These are phyloP conservation scores for Triops longicaudatus DNA, from an alignment of 1,140 invertebrate genomes.

Conservation along the genomic window DNA sequence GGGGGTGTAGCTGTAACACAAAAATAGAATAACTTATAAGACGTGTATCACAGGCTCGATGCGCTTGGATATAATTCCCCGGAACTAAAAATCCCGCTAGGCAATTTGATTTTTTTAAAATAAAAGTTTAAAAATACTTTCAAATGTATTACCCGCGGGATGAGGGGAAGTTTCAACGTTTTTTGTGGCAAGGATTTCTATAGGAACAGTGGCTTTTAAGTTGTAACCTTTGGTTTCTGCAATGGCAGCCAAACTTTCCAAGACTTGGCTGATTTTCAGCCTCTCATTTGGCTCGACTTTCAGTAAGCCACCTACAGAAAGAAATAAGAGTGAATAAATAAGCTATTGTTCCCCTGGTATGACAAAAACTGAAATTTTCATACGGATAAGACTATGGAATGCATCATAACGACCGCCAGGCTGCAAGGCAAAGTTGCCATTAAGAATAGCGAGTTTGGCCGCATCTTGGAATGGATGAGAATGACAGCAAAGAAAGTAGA, in stretches of 20 bases:
- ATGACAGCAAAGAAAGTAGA: conserved; percentile 82
- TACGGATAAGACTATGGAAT: conserved; percentile 84
- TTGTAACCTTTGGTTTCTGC: conserved; percentile 72
- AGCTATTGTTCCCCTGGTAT: background rate
- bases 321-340: background rate
- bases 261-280: conserved; percentile 61
- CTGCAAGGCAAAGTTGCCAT: conserved; percentile 86
- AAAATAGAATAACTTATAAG: conserved; percentile 38
- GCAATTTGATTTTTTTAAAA: too few relatives aligned
- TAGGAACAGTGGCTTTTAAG: conserved; percentile 60
- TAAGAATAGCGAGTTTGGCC: conserved; percentile 90
- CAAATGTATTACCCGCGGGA: background rate
- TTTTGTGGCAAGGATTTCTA: conserved; percentile 45
- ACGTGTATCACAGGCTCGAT: too few relatives aligned
- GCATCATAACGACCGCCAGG: conserved; percentile 68
- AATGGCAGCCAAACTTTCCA: conserved; percentile 78
- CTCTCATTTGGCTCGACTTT: conserved; percentile 65
- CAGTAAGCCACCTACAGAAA: conserved; percentile 62
- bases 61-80: too few relatives aligned
- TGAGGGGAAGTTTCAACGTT: background rate
- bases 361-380: conserved; percentile 40
- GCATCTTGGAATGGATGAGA: conserved; percentile 95
- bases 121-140: background rate
- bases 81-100: too few relatives aligned
- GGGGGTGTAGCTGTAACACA: conserved; percentile 39